Conservation (phyloP, 2,113 vertebrate genomes). For the Epinephelus lanceolatus region DNA sequence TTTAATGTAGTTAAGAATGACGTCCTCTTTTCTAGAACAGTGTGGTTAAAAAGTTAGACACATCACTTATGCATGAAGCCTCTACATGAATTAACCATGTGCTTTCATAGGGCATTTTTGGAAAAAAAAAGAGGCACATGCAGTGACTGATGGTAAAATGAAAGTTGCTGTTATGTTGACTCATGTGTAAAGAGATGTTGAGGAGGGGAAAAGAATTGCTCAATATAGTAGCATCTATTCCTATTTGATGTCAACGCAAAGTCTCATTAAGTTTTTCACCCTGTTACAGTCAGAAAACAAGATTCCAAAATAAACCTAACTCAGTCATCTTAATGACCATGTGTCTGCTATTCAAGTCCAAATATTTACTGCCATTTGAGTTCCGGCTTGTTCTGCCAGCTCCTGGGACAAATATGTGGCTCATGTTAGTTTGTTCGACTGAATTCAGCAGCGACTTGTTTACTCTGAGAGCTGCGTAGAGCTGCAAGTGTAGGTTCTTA, state of each 20-base stretch:
- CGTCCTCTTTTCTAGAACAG: not conserved
- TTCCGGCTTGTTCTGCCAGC: not conserved
- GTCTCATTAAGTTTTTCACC: not conserved
- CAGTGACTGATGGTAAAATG: not conserved
- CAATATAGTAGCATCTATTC: not conserved
- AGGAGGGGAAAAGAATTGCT: not conserved
- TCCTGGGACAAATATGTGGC: not conserved
- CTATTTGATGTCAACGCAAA: not conserved
- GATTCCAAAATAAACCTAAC: not conserved
- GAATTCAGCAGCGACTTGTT: not conserved
- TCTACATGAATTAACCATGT: constrained; percentile 39
- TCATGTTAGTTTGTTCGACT: not conserved
- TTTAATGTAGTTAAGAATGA: constrained; percentile 1
- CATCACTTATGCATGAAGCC: constrained; percentile 43
- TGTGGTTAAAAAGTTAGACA: constrained; percentile 16
- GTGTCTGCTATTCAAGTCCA: not conserved
- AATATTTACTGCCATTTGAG: not conserved
- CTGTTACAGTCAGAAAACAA: not conserved
- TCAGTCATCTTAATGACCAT: too few relatives aligned
- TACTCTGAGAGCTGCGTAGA: not conserved
- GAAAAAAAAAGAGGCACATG: not conserved
- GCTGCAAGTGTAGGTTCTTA: not conserved
- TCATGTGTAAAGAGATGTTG: not conserved
- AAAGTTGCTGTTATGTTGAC: not conserved
- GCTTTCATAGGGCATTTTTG: constrained; percentile 30